Evolutionary conservation across 2,888 invertebrate species (phyloP).

Genomic region (Ferrisia virgata): DNA sequence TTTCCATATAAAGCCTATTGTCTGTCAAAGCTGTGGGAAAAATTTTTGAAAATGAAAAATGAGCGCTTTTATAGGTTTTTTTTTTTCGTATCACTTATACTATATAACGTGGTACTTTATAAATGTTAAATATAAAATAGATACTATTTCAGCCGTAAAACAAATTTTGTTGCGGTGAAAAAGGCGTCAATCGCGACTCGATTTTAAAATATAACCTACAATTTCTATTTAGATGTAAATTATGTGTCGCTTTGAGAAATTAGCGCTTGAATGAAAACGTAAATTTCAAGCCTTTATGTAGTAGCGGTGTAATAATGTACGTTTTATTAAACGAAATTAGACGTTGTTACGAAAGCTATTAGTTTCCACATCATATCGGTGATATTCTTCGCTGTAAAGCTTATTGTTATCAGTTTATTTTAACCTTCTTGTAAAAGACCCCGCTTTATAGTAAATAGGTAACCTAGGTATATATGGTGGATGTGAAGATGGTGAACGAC

Average conservation of each 20-base stretch:
- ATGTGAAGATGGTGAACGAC: background rate
- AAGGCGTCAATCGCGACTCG: slow-evolving; percentile 37
- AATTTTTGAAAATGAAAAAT: slow-evolving; percentile 8
- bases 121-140: background rate
- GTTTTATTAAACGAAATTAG: slow-evolving; percentile 38
- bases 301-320: slow-evolving; percentile 25
- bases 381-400: background rate
- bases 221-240: slow-evolving; percentile 45
- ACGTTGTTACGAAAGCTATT: slow-evolving; percentile 28
- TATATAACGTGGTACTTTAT: background rate
- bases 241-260: slow-evolving; percentile 45
- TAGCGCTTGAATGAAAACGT: slow-evolving; percentile 43
- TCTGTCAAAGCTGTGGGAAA: background rate
- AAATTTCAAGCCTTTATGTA: slow-evolving; percentile 22
- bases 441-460: no score
- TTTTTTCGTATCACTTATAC: background rate
- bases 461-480: no score
- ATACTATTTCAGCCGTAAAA: slow-evolving; percentile 3
- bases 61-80: background rate
- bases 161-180: slow-evolving; percentile 1
- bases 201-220: slow-evolving; percentile 31
- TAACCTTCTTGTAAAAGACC: background rate
- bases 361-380: background rate
- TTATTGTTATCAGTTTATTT: slow-evolving; percentile 10
- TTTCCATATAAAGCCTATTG: background rate